phyloP scores from a whole-genome alignment of 53 echinoderm and acorn worm genomes.

The Hippasteria phrygiana region DNA sequence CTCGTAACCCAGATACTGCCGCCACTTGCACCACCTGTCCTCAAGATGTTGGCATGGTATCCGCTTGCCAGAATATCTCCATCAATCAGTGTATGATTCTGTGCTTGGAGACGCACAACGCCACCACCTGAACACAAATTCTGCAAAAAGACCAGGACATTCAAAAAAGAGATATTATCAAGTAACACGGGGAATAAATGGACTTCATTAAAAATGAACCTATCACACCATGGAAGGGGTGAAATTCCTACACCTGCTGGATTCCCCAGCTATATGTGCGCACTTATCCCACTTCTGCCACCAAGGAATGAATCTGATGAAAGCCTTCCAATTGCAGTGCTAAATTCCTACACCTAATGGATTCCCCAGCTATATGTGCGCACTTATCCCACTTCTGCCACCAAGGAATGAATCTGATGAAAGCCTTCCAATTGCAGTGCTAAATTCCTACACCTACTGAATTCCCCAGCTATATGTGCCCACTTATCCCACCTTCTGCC shows the following conservation, averaged over 20 bases:
- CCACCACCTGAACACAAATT: conserved; percentile 83
- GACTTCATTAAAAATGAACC: too few species aligned
- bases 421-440: too few species aligned
- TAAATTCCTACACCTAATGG: background rate
- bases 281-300: background rate
- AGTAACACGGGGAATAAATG: too few species aligned
- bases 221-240: too few species aligned
- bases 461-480: conserved; percentile 72
- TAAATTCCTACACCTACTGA: background rate
- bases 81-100: conserved; percentile 73
- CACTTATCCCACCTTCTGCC: background rate
- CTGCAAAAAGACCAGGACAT: too few species aligned
- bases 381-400: background rate
- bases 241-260: too few species aligned
- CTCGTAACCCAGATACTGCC: conserved; percentile 84
- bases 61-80: conserved; percentile 81
- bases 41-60: conserved; percentile 61
- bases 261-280: too few species aligned
- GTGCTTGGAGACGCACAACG: conserved; percentile 64
- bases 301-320: background rate
- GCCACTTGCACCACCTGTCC: conserved; percentile 85
- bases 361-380: conserved; percentile 72
- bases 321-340: too few species aligned
- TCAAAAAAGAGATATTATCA: too few species aligned
- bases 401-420: background rate